A percentile compares a stretch with the other conserved stretches of the same genome.
These are phyloP conservation scores for Oikopleura vanhoeffeni DNA, from an alignment of 23 tunicate genomes.

Conservation along the genomic window DNA sequence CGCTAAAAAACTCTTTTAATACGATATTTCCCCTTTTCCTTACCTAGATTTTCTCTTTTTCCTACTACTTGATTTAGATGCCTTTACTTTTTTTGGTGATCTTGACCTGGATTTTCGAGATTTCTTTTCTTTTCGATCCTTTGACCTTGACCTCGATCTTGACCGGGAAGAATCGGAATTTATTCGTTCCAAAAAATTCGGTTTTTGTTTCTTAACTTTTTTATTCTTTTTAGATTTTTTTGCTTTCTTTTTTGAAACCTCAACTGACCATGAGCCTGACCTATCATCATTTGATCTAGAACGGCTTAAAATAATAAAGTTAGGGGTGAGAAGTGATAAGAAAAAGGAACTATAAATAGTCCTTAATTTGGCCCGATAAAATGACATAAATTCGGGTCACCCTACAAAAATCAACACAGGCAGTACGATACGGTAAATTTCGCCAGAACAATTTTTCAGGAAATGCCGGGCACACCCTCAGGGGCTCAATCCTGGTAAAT, in stretches of 20 bases:
- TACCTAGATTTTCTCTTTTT: conserved; percentile 7
- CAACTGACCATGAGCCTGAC: not conserved
- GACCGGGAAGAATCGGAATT: conserved; percentile 5
- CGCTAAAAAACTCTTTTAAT: too few relatives aligned
- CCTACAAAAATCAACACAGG: too few relatives aligned
- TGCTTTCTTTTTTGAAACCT: not conserved
- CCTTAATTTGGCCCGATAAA: not conserved
- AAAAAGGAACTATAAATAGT: not conserved
- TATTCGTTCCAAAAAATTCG: not conserved
- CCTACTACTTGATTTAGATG: too few relatives aligned
- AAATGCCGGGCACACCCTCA: too few relatives aligned
- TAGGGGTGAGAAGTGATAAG: not conserved
- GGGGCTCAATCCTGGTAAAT: too few relatives aligned
- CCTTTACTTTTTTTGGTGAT: not conserved
- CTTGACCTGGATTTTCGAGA: not conserved
- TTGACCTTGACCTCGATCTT: not conserved
- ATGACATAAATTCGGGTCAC: not conserved
- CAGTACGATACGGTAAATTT: too few relatives aligned
- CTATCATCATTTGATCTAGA: conserved; percentile 15
- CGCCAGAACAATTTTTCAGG: too few relatives aligned
- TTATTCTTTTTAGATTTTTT: not conserved
- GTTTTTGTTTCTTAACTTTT: not conserved
- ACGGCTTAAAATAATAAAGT: not conserved
- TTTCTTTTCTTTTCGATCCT: not conserved
- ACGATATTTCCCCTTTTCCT: too few relatives aligned